Evolutionary conservation across 1,140 invertebrate genomes (phyloP).

Genomic region (Agraylea sexmaculata): DNA sequence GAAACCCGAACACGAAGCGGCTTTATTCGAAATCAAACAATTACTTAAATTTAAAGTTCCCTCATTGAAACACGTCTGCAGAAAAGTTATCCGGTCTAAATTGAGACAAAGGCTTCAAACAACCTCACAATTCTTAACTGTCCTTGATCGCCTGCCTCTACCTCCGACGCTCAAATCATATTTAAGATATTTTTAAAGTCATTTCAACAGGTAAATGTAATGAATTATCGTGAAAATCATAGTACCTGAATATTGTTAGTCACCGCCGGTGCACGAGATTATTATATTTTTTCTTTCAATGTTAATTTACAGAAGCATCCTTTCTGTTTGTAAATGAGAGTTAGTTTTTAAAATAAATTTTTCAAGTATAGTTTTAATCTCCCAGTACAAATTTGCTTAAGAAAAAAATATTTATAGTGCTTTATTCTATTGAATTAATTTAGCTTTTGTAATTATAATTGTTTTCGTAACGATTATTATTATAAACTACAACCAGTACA

Average conservation of each 20-base stretch:
- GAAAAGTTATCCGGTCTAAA: constrained; percentile 11
- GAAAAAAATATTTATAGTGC: neutral
- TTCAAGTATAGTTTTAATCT: too few relatives aligned
- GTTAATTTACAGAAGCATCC: too few relatives aligned
- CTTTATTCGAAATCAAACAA: constrained; percentile 7
- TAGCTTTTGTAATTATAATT: neutral
- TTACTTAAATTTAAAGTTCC: constrained; percentile 11
- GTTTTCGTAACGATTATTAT: neutral
- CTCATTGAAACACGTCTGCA: constrained; percentile 15
- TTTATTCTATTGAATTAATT: too few relatives aligned
- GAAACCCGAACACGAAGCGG: neutral
- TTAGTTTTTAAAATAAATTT: too few relatives aligned
- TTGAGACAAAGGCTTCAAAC: constrained; percentile 10
- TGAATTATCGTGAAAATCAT: too few relatives aligned
- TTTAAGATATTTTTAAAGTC: constrained; percentile 17
- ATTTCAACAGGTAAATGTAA: too few relatives aligned
- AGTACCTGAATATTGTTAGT: too few relatives aligned
- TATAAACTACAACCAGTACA: neutral
- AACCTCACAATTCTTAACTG: constrained; percentile 13
- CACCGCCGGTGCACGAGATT: too few relatives aligned
- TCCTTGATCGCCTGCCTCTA: constrained; percentile 14
- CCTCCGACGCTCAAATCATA: constrained; percentile 14
- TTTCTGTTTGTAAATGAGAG: too few relatives aligned
- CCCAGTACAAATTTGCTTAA: neutral
- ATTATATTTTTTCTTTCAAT: too few relatives aligned